Percentiles rank a stretch among this genome's conserved stretches.
Conservation (phyloP, 2,113 vertebrate species). For the Labeo catla region DNA sequence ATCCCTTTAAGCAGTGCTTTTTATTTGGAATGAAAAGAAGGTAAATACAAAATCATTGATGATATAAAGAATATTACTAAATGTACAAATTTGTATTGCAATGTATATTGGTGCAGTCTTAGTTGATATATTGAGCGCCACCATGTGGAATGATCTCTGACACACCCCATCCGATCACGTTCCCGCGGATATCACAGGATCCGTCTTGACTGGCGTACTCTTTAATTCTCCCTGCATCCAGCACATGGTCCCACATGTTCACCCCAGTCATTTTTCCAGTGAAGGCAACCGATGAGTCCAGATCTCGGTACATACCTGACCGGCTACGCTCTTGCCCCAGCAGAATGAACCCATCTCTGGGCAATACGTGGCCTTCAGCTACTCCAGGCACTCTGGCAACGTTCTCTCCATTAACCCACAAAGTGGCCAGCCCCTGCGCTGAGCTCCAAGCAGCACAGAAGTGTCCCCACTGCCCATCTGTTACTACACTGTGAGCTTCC, state of each 20-base stretch:
- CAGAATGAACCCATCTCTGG: conserved; percentile 82
- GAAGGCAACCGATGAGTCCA: conserved; percentile 85
- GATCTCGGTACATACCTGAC: conserved; percentile 75
- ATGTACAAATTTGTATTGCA: background rate
- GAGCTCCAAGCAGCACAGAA: conserved; percentile 87
- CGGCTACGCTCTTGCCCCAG: conserved; percentile 83
- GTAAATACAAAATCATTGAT: background rate
- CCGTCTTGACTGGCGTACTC: conserved; percentile 64
- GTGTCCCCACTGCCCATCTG: conserved; percentile 80
- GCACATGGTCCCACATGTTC: conserved; percentile 88
- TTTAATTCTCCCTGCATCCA: conserved; percentile 77
- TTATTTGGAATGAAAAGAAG: conserved; percentile 10
- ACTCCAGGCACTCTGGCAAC: conserved; percentile 61
- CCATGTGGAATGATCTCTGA: conserved; percentile 89
- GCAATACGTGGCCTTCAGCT: conserved; percentile 75
- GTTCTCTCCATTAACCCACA: conserved; percentile 82
- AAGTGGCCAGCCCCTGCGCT: conserved; percentile 68
- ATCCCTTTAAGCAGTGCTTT: background rate
- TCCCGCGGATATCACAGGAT: conserved; percentile 80
- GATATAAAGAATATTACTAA: background rate
- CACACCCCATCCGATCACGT: conserved; percentile 88
- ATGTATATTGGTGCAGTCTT: conserved; percentile 38
- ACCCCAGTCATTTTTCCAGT: conserved; percentile 90
- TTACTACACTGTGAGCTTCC: conserved; percentile 56
- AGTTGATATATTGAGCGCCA: conserved; percentile 87